phyloP scores from a whole-genome alignment of 2,797 vertebrate genomes.

The Borostomias antarcticus region DNA sequence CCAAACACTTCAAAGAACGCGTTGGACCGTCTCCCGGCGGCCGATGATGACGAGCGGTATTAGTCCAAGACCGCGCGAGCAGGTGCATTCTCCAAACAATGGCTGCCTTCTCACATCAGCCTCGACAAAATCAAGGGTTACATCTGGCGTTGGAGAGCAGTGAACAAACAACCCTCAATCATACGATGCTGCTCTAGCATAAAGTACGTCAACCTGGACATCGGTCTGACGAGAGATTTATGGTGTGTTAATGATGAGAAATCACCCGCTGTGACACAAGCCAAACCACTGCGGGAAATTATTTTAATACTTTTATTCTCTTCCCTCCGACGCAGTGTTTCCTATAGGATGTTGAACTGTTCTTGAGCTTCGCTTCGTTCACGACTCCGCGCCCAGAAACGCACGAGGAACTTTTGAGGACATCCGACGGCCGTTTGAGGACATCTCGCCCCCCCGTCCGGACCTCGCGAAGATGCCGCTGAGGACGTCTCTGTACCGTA shows the following conservation, averaged over 20 bases:
- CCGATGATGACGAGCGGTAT: slow-evolving; percentile 51
- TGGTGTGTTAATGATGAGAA: slow-evolving; percentile 2
- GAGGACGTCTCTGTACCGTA: slow-evolving; percentile 63
- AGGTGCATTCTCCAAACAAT: slow-evolving; percentile 62
- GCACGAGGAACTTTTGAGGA: neutral
- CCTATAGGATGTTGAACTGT: slow-evolving; percentile 43
- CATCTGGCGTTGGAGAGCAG: slow-evolving; percentile 49
- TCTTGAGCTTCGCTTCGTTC: slow-evolving; percentile 27
- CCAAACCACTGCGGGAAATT: neutral
- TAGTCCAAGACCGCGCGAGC: slow-evolving; percentile 45
- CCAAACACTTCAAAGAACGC: slow-evolving; percentile 56
- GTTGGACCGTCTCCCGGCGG: slow-evolving; percentile 38
- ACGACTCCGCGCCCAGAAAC: too few relatives aligned
- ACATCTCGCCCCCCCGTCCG: too few relatives aligned
- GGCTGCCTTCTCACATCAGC: slow-evolving; percentile 39
- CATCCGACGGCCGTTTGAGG: too few relatives aligned
- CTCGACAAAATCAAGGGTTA: slow-evolving; percentile 27
- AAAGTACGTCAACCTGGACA: slow-evolving; percentile 12
- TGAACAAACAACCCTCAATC: slow-evolving; percentile 30
- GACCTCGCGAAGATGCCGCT: slow-evolving; percentile 74
- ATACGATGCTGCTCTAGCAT: slow-evolving; percentile 5
- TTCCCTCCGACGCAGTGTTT: slow-evolving; percentile 26
- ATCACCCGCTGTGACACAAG: neutral
- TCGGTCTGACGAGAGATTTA: slow-evolving; percentile 21
- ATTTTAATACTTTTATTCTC: slow-evolving; percentile 29